Conservation (phyloP, 2,888 invertebrate genomes). For the Pollenia griseotomentosa region DNA sequence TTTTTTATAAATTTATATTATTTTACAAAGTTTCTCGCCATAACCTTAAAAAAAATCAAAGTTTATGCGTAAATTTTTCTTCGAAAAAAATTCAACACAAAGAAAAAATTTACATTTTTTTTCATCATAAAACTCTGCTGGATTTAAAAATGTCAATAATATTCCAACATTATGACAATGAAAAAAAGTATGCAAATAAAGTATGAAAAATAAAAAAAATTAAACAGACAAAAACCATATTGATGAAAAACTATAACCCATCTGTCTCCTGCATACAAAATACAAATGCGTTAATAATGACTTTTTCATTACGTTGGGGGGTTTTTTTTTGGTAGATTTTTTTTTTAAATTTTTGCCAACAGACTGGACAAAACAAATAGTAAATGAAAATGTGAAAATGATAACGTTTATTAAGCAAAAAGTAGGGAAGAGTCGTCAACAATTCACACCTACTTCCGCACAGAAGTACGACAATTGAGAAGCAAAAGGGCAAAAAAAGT, state of each 20-base stretch:
- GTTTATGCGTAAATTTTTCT: conserved; percentile 41
- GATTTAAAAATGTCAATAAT: conserved; percentile 61
- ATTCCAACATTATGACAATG: conserved; percentile 52
- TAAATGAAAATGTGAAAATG: conserved; percentile 68
- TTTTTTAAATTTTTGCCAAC: conserved; percentile 23
- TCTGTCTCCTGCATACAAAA: conserved; percentile 62
- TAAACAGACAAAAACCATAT: conserved; percentile 52
- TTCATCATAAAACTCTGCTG: conserved; percentile 19
- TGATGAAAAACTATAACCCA: conserved; percentile 72
- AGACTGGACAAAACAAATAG: conserved; percentile 64
- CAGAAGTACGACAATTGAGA: conserved; percentile 4
- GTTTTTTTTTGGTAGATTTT: conserved; percentile 6
- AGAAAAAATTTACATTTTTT: conserved; percentile 44
- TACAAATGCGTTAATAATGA: conserved; percentile 75
- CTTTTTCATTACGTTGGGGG: conserved; percentile 54
- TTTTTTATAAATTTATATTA: conserved; percentile 9
- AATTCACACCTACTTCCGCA: conserved; percentile 46
- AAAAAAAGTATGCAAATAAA: conserved; percentile 60
- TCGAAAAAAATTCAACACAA: neutral
- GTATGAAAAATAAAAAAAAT: conserved; percentile 8
- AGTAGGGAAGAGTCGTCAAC: conserved; percentile 5
- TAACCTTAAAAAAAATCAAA: conserved; percentile 55
- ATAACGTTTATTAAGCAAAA: conserved; percentile 69
- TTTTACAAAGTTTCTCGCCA: conserved; percentile 1
- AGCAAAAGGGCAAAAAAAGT: conserved; percentile 35